Evolutionary conservation across 2,888 invertebrate species (phyloP), one percentile per base, ranked within the genome.

Genomic region (Scaptomyza polygonia): DNA sequence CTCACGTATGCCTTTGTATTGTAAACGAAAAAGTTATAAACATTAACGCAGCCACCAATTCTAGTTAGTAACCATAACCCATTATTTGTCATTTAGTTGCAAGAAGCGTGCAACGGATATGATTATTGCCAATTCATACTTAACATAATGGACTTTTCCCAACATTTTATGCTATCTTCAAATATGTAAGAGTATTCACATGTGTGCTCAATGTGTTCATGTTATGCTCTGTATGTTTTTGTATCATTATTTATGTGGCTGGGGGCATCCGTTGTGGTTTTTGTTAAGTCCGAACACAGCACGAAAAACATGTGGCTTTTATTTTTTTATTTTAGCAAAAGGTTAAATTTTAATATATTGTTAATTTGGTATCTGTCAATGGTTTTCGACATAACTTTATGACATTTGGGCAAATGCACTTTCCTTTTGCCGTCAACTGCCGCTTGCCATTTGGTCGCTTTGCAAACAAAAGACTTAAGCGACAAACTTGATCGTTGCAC

Each of bases 291-390:
- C 36, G 16, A 14, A 14, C 12, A 21, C 52, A 59, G 51, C 53
- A 43, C 55, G 48, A 48, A 42, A 63, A 67, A 66, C 29, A 72
- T 72, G 48, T 59, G 57, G 39, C 44, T 39, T 47, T 39, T 16
- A 29, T 5, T 16, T 52, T 48, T 52, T 43, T 34, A 45, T 43
- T 57, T 34, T 47, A 29, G 44, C 42, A 61, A 61, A 67, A 72
- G 75, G 84, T 78, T 76, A 84, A 80, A 82, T 72, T 82, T 66
- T 79, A 79, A 77, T 77, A 74, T 71, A 79, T 77, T 79, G 77
- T 74, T 81, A 71, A 72, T 81, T 79, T 71, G 67, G 75, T 69
- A 72, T 68, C 74, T 80, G 79, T 81, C 72, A 62, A 48, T 49
- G 51, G 43, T 52, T 52, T 56, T 70, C 56, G 61, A 64, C 70